Evolutionary conservation across 2,113 vertebrate genomes (phyloP).

Genomic region (Serinus canaria): DNA sequence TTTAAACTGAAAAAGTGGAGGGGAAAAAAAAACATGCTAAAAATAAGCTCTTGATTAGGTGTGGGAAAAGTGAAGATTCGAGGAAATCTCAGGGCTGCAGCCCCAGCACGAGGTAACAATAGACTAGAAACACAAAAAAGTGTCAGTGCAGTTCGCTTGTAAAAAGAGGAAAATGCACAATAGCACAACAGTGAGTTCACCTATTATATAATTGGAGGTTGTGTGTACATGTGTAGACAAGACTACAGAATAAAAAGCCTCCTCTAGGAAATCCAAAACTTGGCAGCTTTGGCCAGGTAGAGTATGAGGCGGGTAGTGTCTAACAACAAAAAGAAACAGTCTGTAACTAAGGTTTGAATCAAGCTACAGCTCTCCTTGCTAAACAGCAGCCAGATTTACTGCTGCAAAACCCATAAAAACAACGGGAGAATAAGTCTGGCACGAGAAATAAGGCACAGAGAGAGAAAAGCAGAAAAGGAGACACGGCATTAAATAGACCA

Average conservation of each 20-base stretch:
- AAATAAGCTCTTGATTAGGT: conserved; percentile 69
- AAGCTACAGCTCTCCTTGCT: conserved; percentile 68
- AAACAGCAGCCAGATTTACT: conserved; percentile 72
- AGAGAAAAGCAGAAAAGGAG: conserved; percentile 29
- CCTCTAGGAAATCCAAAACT: conserved; percentile 79
- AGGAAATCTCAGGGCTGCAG: conserved; percentile 61
- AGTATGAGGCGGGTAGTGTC: conserved; percentile 69
- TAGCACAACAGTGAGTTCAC: conserved; percentile 77
- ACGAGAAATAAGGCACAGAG: conserved; percentile 54
- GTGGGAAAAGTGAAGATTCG: conserved; percentile 55
- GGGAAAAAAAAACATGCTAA: conserved; percentile 5
- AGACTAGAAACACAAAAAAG: conserved; percentile 69
- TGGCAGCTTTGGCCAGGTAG: conserved; percentile 78
- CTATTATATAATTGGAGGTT: conserved; percentile 79
- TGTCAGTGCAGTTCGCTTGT: conserved; percentile 71
- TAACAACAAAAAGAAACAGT: conserved; percentile 77
- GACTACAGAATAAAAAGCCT: conserved; percentile 78
- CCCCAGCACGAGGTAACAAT: conserved; percentile 73
- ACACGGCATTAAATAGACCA: neutral
- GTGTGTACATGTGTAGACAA: conserved; percentile 80
- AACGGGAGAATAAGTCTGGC: conserved; percentile 65
- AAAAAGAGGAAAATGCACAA: conserved; percentile 75
- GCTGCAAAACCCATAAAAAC: conserved; percentile 67
- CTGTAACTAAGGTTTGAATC: conserved; percentile 70
- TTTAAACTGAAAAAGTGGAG: conserved; percentile 18